These are phyloP conservation scores for Spisula solida DNA, from an alignment of 2,888 invertebrate species.

Conservation along the genomic window DNA sequence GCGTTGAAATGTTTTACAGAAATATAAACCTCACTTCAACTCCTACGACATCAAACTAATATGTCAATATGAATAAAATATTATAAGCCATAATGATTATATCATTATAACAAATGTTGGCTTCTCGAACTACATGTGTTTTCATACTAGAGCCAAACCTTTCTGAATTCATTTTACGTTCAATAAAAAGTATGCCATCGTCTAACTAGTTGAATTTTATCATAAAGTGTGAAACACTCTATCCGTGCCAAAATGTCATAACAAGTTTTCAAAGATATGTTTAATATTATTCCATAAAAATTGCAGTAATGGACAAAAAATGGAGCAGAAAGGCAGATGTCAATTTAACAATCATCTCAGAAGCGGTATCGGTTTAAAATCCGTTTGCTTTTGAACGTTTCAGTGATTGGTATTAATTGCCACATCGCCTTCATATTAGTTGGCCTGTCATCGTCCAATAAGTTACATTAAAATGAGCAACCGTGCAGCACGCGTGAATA, in stretches of 20 bases:
- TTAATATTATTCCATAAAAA: not conserved
- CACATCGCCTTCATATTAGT: too few species aligned
- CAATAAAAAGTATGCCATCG: not conserved
- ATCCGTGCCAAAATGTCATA: not conserved
- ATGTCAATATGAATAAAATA: too few species aligned
- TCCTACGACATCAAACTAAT: too few species aligned
- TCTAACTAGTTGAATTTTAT: not conserved
- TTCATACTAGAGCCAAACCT: not conserved
- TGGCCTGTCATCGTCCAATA: too few species aligned
- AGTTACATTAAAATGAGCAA: too few species aligned
- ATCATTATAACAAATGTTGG: too few species aligned
- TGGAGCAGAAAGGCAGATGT: not conserved
- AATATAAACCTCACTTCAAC: too few species aligned
- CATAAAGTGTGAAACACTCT: not conserved
- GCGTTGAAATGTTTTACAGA: too few species aligned
- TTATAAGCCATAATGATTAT: too few species aligned
- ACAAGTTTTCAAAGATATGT: not conserved
- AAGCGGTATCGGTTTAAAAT: not conserved
- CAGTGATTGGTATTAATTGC: not conserved
- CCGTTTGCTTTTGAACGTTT: not conserved
- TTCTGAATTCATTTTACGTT: not conserved
- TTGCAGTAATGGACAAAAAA: conserved; percentile 4
- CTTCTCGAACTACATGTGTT: too few species aligned
- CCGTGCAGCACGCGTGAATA: too few species aligned
- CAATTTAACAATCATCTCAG: not conserved